A percentile compares a stretch with the other conserved stretches of the same genome.
These are phyloP conservation scores for Lophotis ruficrista DNA, from an alignment of 2,113 vertebrate species.

Conservation along the genomic window DNA sequence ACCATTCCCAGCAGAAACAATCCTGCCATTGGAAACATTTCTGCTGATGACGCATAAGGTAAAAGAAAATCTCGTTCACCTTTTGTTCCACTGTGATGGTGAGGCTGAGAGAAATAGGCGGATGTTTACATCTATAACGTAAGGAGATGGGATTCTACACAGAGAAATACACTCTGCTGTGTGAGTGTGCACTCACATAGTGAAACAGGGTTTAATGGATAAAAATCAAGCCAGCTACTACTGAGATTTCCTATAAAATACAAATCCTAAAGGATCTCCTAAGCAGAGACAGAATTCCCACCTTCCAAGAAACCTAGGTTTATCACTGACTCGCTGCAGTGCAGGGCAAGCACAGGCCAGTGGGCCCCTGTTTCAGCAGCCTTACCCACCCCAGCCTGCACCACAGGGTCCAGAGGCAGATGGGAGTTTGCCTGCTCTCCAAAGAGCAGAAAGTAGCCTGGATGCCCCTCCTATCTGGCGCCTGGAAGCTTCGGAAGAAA, in stretches of 20 bases:
- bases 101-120: neutral
- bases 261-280: neutral
- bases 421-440: neutral
- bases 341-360: neutral
- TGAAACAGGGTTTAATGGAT: neutral
- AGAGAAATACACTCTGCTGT: neutral
- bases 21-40: neutral
- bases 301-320: neutral
- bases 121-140: neutral
- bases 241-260: neutral
- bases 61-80: neutral
- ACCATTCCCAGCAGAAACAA: neutral
- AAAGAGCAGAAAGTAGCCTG: neutral
- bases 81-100: neutral
- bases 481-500: conserved; percentile 29
- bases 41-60: neutral
- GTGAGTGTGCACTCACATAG: neutral
- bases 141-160: neutral
- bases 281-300: neutral
- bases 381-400: neutral
- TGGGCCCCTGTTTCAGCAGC: neutral
- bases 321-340: neutral
- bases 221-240: neutral
- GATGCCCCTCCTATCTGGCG: neutral
- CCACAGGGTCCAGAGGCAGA: neutral